Conservation (phyloP, 2,113 vertebrate species). For the Rallus limicola region DNA sequence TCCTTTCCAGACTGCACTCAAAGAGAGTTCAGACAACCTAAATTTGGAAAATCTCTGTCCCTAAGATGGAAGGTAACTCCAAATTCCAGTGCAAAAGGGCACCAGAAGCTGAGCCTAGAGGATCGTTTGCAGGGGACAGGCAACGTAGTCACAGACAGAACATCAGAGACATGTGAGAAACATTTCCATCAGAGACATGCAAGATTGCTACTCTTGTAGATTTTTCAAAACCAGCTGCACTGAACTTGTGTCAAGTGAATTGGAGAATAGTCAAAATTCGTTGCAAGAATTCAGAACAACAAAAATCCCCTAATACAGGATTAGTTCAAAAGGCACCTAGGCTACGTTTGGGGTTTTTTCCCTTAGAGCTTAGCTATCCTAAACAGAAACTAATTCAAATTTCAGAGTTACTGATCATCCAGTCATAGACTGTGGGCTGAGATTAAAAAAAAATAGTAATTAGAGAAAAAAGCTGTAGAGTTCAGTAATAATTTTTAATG, state of each 20-base stretch:
- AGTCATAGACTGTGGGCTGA: not conserved
- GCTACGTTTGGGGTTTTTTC: not conserved
- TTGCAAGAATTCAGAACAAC: not conserved
- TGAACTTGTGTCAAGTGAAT: not conserved
- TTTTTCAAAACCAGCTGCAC: not conserved
- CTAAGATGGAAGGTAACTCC: not conserved
- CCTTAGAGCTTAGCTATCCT: not conserved
- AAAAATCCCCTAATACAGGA: not conserved
- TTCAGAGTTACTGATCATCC: not conserved
- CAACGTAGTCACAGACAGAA: not conserved
- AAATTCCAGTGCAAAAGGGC: not conserved
- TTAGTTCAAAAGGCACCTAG: not conserved
- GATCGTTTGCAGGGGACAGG: not conserved
- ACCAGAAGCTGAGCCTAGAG: not conserved
- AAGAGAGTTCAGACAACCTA: not conserved
- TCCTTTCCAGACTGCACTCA: not conserved
- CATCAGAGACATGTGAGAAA: not conserved
- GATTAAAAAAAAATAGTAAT: not conserved
- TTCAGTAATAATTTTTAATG: not conserved
- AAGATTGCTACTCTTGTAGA: fast-evolving
- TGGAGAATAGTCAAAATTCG: not conserved
- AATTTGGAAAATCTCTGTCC: not conserved
- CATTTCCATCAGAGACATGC: not conserved
- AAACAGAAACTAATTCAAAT: not conserved
- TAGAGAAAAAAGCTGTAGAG: not conserved